Evolutionary conservation across 2,888 invertebrate genomes (phyloP).

Genomic region (Sarcophaga variegata): DNA sequence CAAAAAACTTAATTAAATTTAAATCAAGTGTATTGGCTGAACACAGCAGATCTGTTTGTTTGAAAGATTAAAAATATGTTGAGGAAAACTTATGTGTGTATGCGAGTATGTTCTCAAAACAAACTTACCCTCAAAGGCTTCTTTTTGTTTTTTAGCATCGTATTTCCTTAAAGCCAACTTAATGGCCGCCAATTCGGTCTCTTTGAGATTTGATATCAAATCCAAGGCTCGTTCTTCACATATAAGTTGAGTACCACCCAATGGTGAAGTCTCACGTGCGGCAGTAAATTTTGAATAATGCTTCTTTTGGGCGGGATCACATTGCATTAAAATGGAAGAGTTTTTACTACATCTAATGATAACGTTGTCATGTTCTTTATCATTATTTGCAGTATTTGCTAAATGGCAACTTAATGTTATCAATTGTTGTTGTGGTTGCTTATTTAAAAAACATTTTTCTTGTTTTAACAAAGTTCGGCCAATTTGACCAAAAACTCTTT

Average conservation of each 20-base stretch:
- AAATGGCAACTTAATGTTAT: conserved; percentile 47
- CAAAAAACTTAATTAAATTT: no score
- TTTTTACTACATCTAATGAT: not conserved
- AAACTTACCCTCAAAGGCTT: conserved; percentile 89
- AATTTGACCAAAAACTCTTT: conserved; percentile 54
- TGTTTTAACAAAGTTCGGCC: conserved; percentile 60
- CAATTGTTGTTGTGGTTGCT: conserved; percentile 50
- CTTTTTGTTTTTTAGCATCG: conserved; percentile 88
- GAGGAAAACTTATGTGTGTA: no score
- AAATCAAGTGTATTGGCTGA: no score
- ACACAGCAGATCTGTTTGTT: no score
- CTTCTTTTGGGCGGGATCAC: conserved; percentile 50
- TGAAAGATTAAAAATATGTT: no score
- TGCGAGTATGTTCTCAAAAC: not conserved
- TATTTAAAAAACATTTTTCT: conserved; percentile 27
- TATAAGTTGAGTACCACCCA: conserved; percentile 78
- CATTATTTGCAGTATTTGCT: not conserved
- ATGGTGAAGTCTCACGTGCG: conserved; percentile 62
- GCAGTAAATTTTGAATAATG: conserved; percentile 73
- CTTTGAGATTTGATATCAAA: conserved; percentile 87
- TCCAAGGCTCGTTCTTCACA: conserved; percentile 89
- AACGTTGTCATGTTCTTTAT: no score
- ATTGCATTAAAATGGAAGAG: conserved; percentile 1
- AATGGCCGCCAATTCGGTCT: conserved; percentile 87
- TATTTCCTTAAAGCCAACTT: conserved; percentile 88